Evolutionary conservation across 2,113 vertebrate genomes (phyloP).

Genomic region (Numenius arquata): DNA sequence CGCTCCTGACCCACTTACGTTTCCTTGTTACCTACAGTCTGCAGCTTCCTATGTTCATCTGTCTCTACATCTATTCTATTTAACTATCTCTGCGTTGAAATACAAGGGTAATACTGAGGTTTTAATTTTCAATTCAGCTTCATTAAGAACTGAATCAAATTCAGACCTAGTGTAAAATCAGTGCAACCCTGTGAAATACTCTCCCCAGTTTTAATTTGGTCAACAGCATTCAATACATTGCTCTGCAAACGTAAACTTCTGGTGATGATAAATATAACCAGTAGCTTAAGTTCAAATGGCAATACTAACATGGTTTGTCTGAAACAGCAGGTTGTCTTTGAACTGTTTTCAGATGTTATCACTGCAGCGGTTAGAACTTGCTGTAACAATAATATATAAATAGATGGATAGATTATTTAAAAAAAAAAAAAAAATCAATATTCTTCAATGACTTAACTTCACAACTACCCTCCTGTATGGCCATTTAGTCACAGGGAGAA

Average conservation of each 20-base stretch:
- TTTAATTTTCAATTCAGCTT: neutral
- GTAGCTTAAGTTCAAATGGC: neutral
- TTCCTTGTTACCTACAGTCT: neutral
- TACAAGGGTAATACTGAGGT: neutral
- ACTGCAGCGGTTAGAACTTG: neutral
- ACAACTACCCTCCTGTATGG: neutral
- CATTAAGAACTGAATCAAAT: neutral
- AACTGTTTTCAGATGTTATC: neutral
- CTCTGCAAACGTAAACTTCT: neutral
- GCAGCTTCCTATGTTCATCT: neutral
- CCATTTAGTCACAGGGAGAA: neutral
- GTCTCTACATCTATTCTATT: neutral
- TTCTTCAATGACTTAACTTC: neutral
- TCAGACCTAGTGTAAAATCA: neutral
- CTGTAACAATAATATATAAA: neutral
- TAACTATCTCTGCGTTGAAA: neutral
- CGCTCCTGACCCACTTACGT: fast-evolving
- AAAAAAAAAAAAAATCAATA: neutral
- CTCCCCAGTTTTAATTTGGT: neutral
- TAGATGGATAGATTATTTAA: neutral
- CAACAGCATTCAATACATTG: neutral
- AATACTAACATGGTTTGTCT: neutral
- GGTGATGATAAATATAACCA: neutral
- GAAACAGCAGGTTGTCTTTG: neutral
- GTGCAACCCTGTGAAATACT: neutral